A percentile compares a stretch with the other conserved stretches of the same genome.
Conservation (phyloP, 1,140 invertebrate species). For the Cotesia vestalis region DNA sequence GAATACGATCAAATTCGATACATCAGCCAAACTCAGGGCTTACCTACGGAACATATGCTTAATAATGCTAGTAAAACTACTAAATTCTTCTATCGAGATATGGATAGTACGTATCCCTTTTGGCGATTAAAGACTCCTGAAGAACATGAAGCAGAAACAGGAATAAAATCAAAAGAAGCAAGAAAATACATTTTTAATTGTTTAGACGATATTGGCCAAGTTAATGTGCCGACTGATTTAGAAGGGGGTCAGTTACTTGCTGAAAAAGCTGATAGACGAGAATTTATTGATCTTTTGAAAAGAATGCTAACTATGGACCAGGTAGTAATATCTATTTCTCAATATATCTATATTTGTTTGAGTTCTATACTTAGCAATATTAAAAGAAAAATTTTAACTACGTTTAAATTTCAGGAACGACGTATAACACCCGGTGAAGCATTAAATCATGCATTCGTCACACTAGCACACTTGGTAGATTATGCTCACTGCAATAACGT, state of each 20-base stretch:
- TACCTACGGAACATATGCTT: slow-evolving; percentile 98
- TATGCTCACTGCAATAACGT: slow-evolving; percentile 97
- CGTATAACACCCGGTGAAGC: slow-evolving; percentile 95
- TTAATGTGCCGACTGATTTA: slow-evolving; percentile 96
- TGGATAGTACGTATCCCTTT: slow-evolving; percentile 96
- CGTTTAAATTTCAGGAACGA: slow-evolving; percentile 72
- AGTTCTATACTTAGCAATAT: background rate
- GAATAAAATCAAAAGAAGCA: slow-evolving; percentile 99
- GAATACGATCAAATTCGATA: slow-evolving; percentile 99
- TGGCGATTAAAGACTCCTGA: slow-evolving; percentile 98
- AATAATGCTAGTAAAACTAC: slow-evolving; percentile 98
- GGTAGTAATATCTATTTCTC: slow-evolving; percentile 72
- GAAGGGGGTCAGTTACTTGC: slow-evolving; percentile 94
- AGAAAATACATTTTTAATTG: slow-evolving; percentile 99
- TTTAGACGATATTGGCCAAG: slow-evolving; percentile 97
- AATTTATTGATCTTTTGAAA: slow-evolving; percentile 97
- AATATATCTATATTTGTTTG: slow-evolving; percentile 22
- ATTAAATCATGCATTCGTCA: slow-evolving; percentile 94
- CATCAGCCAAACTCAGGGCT: slow-evolving; percentile 89
- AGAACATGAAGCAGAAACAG: slow-evolving; percentile 97
- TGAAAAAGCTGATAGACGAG: slow-evolving; percentile 94
- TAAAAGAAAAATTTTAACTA: background rate
- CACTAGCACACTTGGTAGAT: slow-evolving; percentile 91
- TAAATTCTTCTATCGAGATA: slow-evolving; percentile 97
- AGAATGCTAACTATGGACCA: slow-evolving; percentile 98